Base-by-base conservation (phyloP, 2,797 vertebrate genomes). In the Miichthys miiuy region DNA sequence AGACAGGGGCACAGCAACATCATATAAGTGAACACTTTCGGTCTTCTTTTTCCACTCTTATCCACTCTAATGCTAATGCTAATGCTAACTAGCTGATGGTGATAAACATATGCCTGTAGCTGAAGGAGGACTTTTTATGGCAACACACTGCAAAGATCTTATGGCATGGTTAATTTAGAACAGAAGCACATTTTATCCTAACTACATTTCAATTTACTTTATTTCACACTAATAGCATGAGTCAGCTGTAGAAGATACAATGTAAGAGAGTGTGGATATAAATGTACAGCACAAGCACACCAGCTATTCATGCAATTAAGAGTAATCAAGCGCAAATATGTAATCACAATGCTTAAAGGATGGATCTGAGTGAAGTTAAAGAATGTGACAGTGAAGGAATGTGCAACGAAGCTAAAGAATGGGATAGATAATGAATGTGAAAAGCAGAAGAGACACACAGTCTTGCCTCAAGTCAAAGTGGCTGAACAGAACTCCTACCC, bases 31-130 rank as follows among this genome's bases (percentile, higher is more conserved):
- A 56, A 61, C 41, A 50, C 46, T 72, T 84, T 75, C 25, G 55
- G 16, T 64, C 68, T 63, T 64, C 77, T 72, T 76, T 79, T 85
- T 80, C 54, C 34, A 18, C 47, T 48, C 16, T 47, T 68, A 30
- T 30, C 51, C 51, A 3, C 47, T 81, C n/a, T 46, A 34, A 34
- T n/a, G n/a, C n/a, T n/a, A n/a, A n/a, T n/a, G n/a, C n/a, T 30
- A 30, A 27, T 3, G 64, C 62, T 67, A 68, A 65, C 44, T 16
- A 56, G 58, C 65, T 57, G 67, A 69, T 56, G 61, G 83, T 76
- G 77, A 83, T 69, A 67, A 85, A 71, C 56, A 67, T 9, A 44
- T 74, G 72, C 64, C 48, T 68, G 54, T 0, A 17, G 60, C 72
- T 55, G 18, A n/a, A 21, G 46, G 48, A 10, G 20, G 47, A 68